Percentiles rank a stretch among this genome's conserved stretches.
These are phyloP conservation scores for Mesocentrotus franciscanus DNA, from an alignment of 53 echinoderm and acorn worm genomes.

Conservation along the genomic window DNA sequence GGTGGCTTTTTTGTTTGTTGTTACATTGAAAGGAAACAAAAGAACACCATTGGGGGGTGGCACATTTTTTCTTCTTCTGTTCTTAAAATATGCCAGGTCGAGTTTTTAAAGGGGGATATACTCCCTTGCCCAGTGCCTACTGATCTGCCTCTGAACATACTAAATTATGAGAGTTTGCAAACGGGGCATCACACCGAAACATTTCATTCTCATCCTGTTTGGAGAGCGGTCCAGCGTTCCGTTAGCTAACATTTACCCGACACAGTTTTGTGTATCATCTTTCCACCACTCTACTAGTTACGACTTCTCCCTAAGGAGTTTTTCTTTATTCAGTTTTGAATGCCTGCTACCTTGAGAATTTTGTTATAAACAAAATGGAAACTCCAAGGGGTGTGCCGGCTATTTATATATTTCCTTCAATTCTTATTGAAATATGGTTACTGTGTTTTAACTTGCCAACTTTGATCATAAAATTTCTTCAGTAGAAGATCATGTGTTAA, in stretches of 20 bases:
- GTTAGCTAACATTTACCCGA: conserved; percentile 51
- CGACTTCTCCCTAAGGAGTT: not conserved
- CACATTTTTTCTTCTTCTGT: no score
- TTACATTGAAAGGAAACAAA: no score
- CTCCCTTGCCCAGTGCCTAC: no score
- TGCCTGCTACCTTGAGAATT: not conserved
- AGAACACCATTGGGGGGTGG: no score
- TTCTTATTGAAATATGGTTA: not conserved
- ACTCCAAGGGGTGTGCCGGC: not conserved
- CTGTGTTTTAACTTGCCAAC: no score
- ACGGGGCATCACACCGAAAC: not conserved
- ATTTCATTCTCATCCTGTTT: not conserved
- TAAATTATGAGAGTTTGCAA: not conserved
- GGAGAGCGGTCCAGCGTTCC: not conserved
- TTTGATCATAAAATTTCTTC: not conserved
- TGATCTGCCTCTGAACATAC: no score
- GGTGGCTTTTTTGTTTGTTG: no score
- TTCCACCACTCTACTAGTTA: not conserved
- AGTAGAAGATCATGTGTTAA: not conserved
- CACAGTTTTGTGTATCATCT: conserved; percentile 18
- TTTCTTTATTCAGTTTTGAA: not conserved
- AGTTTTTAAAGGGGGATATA: no score
- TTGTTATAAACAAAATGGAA: not conserved
- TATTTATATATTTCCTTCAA: not conserved
- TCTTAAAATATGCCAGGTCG: no score